Conservation (phyloP, 2,888 invertebrate species). For the Dryocosmus kuriphilus region DNA sequence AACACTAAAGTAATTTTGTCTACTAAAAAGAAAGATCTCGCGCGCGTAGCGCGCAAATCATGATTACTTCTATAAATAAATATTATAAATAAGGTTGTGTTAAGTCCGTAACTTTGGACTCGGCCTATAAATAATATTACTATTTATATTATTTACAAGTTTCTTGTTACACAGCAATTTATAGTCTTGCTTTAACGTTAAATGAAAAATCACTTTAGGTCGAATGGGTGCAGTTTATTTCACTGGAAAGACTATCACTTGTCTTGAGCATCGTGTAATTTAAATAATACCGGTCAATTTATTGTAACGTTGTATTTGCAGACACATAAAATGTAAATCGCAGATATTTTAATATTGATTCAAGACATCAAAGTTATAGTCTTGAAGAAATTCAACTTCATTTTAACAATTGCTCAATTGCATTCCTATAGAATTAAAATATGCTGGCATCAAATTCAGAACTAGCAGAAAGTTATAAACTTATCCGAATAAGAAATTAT, state of each 20-base stretch:
- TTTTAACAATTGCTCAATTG: background rate
- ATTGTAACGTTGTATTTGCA: slow-evolving; percentile 12
- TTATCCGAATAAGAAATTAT: too few relatives aligned
- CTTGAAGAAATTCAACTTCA: background rate
- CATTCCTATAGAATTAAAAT: background rate
- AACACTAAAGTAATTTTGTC: too few relatives aligned
- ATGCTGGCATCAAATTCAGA: too few relatives aligned
- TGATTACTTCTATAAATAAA: too few relatives aligned
- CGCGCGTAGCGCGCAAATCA: too few relatives aligned
- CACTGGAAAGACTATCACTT: background rate
- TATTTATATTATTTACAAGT: background rate
- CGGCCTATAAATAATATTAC: too few relatives aligned
- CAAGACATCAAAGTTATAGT: background rate
- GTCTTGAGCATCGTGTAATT: slow-evolving; percentile 6
- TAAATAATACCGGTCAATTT: slow-evolving; percentile 12
- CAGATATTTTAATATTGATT: slow-evolving; percentile 2
- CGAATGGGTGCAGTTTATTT: slow-evolving; percentile 9
- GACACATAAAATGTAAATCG: background rate
- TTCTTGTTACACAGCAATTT: background rate
- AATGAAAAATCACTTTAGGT: slow-evolving; percentile 6
- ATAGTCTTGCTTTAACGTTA: background rate
- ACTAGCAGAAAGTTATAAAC: too few relatives aligned
- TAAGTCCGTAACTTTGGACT: too few relatives aligned
- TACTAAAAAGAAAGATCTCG: too few relatives aligned
- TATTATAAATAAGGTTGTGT: too few relatives aligned